A percentile compares a stretch with the other conserved stretches of the same genome.
Evolutionary conservation across 2,888 invertebrate species (phyloP).

Genomic region (Sycophila texana): DNA sequence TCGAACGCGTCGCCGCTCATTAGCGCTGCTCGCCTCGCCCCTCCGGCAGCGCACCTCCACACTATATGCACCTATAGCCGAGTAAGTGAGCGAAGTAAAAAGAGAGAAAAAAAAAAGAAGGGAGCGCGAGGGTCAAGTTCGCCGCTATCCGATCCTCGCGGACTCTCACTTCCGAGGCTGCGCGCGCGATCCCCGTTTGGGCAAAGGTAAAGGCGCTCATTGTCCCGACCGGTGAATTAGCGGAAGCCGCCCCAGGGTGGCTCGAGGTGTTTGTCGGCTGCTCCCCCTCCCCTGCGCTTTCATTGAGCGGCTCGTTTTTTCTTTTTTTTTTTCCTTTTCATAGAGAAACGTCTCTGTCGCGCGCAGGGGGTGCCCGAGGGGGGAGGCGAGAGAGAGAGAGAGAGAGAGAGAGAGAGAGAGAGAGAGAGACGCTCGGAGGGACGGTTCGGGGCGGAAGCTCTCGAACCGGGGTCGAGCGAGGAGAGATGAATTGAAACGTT

Average conservation of each 20-base stretch:
- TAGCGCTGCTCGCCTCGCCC: background rate
- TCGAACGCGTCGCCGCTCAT: conserved; percentile 8
- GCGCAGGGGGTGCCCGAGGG: background rate
- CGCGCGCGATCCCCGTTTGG: background rate
- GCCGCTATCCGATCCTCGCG: conserved; percentile 15
- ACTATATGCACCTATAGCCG: background rate
- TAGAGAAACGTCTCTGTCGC: background rate
- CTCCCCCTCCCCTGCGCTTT: background rate
- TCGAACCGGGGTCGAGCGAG: conserved; percentile 28
- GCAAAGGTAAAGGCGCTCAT: background rate
- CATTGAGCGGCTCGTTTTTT: background rate
- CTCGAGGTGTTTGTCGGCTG: conserved; percentile 24
- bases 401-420: background rate
- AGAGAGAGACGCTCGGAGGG: background rate
- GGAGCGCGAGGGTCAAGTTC: conserved; percentile 13
- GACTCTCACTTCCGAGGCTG: conserved; percentile 16
- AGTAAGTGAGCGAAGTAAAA: background rate
- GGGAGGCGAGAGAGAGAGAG: background rate
- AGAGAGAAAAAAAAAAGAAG: background rate
- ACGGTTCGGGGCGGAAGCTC: conserved; percentile 25
- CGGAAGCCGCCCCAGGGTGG: conserved; percentile 43
- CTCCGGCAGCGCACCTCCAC: background rate
- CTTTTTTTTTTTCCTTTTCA: background rate
- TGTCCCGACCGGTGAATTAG: conserved; percentile 29
- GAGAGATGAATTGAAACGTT: conserved; percentile 34